A percentile compares a stretch with the other conserved stretches of the same genome.
Evolutionary conservation across 2,888 invertebrate species (phyloP).

Genomic region (Caenorhabditis sp.): DNA sequence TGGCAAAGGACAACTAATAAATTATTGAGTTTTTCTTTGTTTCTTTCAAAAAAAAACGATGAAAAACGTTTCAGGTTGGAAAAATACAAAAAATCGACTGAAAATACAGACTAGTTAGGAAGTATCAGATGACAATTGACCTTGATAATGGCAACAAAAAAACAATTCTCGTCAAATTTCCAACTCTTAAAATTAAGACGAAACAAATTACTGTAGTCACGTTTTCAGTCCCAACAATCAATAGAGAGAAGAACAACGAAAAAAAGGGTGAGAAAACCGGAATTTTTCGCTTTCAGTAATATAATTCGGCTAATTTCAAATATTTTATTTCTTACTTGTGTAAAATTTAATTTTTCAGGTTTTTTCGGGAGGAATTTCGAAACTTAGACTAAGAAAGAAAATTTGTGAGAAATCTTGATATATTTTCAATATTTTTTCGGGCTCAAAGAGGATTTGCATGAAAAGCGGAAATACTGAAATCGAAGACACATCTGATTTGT

Average conservation of each 20-base stretch:
- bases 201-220: too few relatives aligned
- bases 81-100: background rate
- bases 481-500: background rate
- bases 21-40: background rate
- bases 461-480: background rate
- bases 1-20: background rate
- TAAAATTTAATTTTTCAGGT: too few relatives aligned
- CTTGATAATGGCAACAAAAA: background rate
- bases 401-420: too few relatives aligned
- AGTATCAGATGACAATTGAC: background rate
- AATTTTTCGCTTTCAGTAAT: conserved; percentile 1
- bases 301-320: conserved; percentile 1
- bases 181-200: too few relatives aligned
- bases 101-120: background rate
- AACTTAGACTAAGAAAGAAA: too few relatives aligned
- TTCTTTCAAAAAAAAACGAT: background rate
- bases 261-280: background rate
- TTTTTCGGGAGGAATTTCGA: too few relatives aligned
- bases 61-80: background rate
- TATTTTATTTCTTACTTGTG: background rate
- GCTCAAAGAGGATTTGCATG: too few relatives aligned
- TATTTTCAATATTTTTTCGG: too few relatives aligned
- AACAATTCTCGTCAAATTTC: background rate
- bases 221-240: background rate
- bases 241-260: background rate